These are phyloP conservation scores for Geophilus truncorum DNA, from an alignment of 2,888 invertebrate species.

Conservation along the genomic window DNA sequence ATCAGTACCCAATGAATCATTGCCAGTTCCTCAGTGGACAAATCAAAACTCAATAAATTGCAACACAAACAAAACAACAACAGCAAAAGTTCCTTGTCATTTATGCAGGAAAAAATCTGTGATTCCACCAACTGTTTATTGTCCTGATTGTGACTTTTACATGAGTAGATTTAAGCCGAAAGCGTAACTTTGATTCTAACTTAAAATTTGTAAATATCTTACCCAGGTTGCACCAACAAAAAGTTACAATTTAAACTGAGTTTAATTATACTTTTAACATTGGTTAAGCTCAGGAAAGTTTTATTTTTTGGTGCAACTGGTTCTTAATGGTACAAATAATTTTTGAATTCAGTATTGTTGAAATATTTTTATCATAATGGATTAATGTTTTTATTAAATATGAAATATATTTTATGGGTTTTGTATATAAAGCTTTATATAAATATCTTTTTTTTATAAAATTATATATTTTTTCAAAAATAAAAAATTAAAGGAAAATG, in stretches of 20 bases:
- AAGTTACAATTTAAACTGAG: no score
- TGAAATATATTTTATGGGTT: neutral
- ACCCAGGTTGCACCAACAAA: no score
- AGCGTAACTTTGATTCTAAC: conserved; percentile 27
- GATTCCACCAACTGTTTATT: conserved; percentile 71
- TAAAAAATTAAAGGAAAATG: no score
- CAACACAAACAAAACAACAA: neutral
- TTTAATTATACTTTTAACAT: no score
- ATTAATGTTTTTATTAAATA: conserved; percentile 2
- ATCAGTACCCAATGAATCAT: neutral
- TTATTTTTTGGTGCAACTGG: no score
- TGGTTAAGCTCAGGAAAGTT: neutral
- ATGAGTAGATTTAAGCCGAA: conserved; percentile 54
- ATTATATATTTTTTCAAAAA: no score
- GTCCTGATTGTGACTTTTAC: conserved; percentile 86
- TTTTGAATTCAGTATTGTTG: neutral
- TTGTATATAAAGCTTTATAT: neutral
- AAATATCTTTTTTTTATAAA: no score
- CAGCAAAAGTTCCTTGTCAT: conserved; percentile 61
- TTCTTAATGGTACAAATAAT: neutral
- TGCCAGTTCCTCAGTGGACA: conserved; percentile 55
- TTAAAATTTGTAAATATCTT: neutral
- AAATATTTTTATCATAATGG: neutral
- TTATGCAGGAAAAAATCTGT: conserved; percentile 81
- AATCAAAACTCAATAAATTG: conserved; percentile 49